Conservation (phyloP, 2,113 vertebrate species). For the Rattus norvegicus region GRCr8 NC_086026.1:75062001-75062500, state of each 20-base stretch:
- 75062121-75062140: conserved; percentile 39
- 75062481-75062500: not conserved
- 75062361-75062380: no score
- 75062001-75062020: not conserved
- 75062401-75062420: no score
- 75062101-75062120: not conserved
- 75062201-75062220: not conserved
- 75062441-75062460: no score
- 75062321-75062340: no score
- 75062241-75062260: not conserved
- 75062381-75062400: no score
- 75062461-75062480: no score
- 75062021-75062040: not conserved
- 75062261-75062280: not conserved
- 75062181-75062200: not conserved
- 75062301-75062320: not conserved
- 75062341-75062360: no score
- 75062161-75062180: not conserved
- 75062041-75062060: not conserved
- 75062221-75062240: not conserved
- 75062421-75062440: no score
- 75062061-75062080: not conserved
- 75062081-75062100: not conserved
- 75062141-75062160: not conserved
- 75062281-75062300: not conserved